phyloP scores from a whole-genome alignment of 2,888 invertebrate genomes.

The Fragum whitleyi region DNA sequence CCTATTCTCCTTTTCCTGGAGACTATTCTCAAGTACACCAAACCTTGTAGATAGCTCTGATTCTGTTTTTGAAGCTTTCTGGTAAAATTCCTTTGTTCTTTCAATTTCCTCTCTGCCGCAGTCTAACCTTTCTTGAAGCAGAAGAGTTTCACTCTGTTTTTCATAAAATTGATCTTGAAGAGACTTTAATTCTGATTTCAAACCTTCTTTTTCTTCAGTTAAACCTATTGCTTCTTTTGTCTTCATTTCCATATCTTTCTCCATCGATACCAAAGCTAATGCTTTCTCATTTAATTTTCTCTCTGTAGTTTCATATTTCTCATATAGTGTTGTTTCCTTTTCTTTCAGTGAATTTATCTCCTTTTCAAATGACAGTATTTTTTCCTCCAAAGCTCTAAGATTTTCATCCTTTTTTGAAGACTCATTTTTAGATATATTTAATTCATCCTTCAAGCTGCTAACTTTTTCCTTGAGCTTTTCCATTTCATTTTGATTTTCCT shows the following conservation, averaged over 20 bases:
- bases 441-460: conserved; percentile 19
- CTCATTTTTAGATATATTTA: conserved; percentile 31
- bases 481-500: conserved; percentile 20
- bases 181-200: conserved; percentile 41
- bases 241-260: conserved; percentile 49
- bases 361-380: conserved; percentile 26
- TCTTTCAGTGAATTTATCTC: conserved; percentile 27
- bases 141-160: conserved; percentile 58
- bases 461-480: conserved; percentile 31
- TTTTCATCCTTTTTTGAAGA: conserved; percentile 39
- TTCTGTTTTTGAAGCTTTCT: conserved; percentile 55
- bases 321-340: conserved; percentile 35
- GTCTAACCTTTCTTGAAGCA: conserved; percentile 54
- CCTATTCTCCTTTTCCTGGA: conserved; percentile 53
- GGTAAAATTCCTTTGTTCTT: conserved; percentile 62
- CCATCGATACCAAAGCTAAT: conserved; percentile 40
- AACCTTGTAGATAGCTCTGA: conserved; percentile 62
- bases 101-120: conserved; percentile 49
- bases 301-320: conserved; percentile 46
- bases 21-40: conserved; percentile 49
- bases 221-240: conserved; percentile 36
- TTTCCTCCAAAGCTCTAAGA: conserved; percentile 39
- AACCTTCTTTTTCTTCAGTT: conserved; percentile 34
- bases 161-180: conserved; percentile 60
- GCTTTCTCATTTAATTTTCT: conserved; percentile 45